Evolutionary conservation across 2,888 invertebrate species (phyloP).

Genomic region (Disparrhopalites patrizii): DNA sequence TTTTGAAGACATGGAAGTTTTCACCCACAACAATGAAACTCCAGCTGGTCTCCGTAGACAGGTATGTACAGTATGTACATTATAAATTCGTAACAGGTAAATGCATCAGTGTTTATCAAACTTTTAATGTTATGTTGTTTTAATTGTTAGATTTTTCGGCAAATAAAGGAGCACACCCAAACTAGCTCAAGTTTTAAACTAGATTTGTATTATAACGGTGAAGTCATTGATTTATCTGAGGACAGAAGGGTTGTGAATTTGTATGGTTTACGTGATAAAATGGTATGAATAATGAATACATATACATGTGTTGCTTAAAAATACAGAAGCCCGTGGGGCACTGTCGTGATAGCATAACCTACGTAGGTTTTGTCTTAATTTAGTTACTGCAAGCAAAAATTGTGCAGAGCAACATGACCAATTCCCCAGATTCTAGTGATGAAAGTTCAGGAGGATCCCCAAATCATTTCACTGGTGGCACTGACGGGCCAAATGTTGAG

Average conservation of each 20-base stretch:
- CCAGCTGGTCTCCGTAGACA: constrained; percentile 77
- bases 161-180: constrained; percentile 45
- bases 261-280: constrained; percentile 81
- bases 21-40: constrained; percentile 92
- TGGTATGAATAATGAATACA: constrained; percentile 58
- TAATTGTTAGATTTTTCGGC: constrained; percentile 41
- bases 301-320: background rate
- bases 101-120: background rate
- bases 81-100: background rate
- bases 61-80: constrained; percentile 52
- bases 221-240: constrained; percentile 78
- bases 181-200: constrained; percentile 68
- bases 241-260: constrained; percentile 82
- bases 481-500: constrained; percentile 73
- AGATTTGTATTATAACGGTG: constrained; percentile 85
- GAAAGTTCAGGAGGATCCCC: constrained; percentile 93
- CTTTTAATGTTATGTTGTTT: too few species aligned
- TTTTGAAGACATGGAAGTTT: constrained; percentile 85
- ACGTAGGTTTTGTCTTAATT: constrained; percentile 46
- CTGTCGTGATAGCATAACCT: too few species aligned
- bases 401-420: constrained; percentile 66
- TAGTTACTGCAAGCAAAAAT: constrained; percentile 72
- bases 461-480: constrained; percentile 63
- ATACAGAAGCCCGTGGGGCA: too few species aligned
- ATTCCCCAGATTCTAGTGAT: constrained; percentile 87